These are phyloP conservation scores for Redunca redunca DNA, from an alignment of 2,113 vertebrate genomes.

Conservation along the genomic window DNA sequence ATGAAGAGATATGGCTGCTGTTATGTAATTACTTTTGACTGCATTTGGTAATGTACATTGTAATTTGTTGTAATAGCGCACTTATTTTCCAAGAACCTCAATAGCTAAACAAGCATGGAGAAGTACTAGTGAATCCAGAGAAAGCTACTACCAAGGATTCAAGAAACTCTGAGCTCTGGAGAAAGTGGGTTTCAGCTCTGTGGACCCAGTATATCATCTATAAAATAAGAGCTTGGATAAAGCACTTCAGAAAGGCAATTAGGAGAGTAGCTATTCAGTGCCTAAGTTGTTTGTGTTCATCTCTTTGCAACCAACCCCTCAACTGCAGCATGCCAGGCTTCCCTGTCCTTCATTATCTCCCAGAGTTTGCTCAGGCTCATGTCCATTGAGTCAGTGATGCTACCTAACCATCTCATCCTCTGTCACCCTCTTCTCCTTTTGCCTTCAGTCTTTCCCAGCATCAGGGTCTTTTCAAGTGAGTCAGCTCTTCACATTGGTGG, in stretches of 20 bases:
- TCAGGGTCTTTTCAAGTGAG: neutral
- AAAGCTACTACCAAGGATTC: neutral
- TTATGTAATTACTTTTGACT: neutral
- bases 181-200: neutral
- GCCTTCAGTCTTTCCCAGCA: neutral
- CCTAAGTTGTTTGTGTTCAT: neutral
- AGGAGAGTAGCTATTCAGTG: neutral
- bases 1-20: neutral
- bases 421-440: neutral
- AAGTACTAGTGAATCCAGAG: neutral
- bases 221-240: neutral
- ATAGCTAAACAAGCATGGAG: neutral
- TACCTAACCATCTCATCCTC: neutral
- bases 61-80: neutral
- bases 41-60: neutral
- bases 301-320: neutral
- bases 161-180: neutral
- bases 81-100: neutral
- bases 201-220: neutral
- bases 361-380: neutral
- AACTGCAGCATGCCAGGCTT: neutral
- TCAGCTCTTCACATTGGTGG: neutral
- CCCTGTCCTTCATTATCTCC: neutral
- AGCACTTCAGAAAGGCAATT: conserved; percentile 11
- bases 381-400: neutral